Conservation (phyloP, 1,140 invertebrate genomes). For the Meteorus sp. region DNA sequence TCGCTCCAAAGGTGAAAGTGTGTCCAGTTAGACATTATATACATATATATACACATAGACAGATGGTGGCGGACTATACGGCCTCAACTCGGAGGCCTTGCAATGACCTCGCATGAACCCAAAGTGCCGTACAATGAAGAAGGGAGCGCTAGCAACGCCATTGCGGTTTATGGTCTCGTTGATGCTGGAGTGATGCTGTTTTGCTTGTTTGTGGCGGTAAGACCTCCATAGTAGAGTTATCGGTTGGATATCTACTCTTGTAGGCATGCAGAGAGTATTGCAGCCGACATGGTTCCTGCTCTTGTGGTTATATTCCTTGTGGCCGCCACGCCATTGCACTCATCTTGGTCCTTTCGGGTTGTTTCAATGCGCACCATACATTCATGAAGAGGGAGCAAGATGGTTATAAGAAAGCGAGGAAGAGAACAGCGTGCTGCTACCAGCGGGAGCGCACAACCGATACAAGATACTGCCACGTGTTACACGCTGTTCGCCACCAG, state of each 20-base stretch:
- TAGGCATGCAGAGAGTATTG: constrained; percentile 44
- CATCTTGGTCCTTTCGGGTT: constrained; percentile 23
- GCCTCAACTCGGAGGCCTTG: constrained; percentile 49
- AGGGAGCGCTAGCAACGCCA: constrained; percentile 6
- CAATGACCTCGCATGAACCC: constrained; percentile 56
- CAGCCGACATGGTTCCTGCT: constrained; percentile 29
- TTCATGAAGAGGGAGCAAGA: constrained; percentile 32
- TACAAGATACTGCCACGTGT: constrained; percentile 60
- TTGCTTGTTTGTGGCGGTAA: too few relatives aligned
- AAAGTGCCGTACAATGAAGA: constrained; percentile 17
- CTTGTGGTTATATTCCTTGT: constrained; percentile 9
- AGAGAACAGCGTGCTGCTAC: constrained; percentile 45
- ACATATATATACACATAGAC: too few relatives aligned
- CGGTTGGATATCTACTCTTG: constrained; percentile 55
- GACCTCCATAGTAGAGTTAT: constrained; percentile 55
- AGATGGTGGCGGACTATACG: not conserved
- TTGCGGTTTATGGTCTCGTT: constrained; percentile 11
- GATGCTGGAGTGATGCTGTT: constrained; percentile 13
- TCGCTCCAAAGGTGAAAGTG: constrained; percentile 8
- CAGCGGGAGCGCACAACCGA: constrained; percentile 53
- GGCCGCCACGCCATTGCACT: constrained; percentile 18
- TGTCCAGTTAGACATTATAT: too few relatives aligned
- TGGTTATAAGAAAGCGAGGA: constrained; percentile 37
- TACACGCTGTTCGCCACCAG: constrained; percentile 59
- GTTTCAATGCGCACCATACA: constrained; percentile 30